A percentile compares a stretch with the other conserved stretches of the same genome.
Evolutionary conservation across 2,888 invertebrate species (phyloP).

Genomic region (Drosophila mimica): DNA sequence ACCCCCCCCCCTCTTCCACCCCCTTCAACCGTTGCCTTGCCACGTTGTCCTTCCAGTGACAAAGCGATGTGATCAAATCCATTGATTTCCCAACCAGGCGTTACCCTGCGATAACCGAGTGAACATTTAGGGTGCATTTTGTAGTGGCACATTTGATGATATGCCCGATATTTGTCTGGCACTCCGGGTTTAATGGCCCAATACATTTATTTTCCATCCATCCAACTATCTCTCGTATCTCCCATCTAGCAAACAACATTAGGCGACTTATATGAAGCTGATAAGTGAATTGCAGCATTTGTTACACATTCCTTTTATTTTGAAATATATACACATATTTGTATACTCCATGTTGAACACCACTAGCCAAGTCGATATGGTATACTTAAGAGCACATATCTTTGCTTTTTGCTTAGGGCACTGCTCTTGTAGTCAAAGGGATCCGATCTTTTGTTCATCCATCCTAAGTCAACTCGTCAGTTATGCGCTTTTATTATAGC

Average conservation of each 20-base stretch:
- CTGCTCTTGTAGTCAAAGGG: too few species aligned
- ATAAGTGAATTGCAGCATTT: not conserved
- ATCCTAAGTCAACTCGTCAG: too few species aligned
- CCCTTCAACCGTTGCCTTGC: not conserved
- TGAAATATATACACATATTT: too few species aligned
- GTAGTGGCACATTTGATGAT: constrained; percentile 1
- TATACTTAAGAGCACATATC: too few species aligned
- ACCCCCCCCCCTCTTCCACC: too few species aligned
- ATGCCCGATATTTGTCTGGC: constrained; percentile 1
- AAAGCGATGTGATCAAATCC: constrained; percentile 20
- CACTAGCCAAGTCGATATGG: too few species aligned
- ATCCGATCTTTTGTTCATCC: too few species aligned
- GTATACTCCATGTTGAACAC: too few species aligned
- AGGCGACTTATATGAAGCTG: not conserved
- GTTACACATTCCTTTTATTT: not conserved
- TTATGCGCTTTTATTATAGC: too few species aligned
- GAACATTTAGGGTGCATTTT: constrained; percentile 11
- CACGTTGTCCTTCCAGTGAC: constrained; percentile 2
- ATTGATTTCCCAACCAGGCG: not conserved
- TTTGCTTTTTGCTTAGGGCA: too few species aligned
- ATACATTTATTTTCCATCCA: not conserved
- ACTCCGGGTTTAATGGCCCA: constrained; percentile 1
- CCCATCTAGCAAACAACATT: not conserved
- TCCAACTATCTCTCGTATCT: not conserved
- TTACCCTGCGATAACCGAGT: not conserved